phyloP scores from a whole-genome alignment of 2,113 vertebrate species.

The Cyprinus carpio region DNA sequence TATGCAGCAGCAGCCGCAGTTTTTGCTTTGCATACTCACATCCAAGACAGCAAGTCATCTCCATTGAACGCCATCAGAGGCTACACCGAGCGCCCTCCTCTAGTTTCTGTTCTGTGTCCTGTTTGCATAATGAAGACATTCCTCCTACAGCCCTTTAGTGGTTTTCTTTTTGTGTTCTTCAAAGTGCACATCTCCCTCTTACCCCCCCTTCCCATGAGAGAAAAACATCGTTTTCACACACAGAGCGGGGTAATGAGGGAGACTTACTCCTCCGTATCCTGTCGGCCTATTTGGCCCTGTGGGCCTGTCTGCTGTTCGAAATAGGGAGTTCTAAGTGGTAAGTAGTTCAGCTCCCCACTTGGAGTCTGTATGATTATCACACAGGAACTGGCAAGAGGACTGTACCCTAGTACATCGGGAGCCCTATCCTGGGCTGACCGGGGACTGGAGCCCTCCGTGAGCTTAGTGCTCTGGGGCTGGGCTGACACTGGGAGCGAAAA shows the following conservation, averaged over 20 bases:
- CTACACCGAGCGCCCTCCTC: too few relatives aligned
- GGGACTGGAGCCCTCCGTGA: too few relatives aligned
- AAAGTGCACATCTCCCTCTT: conserved; percentile 30
- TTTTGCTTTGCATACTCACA: not conserved
- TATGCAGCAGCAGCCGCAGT: conserved; percentile 27
- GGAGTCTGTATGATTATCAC: conserved; percentile 49
- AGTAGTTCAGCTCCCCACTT: conserved; percentile 51
- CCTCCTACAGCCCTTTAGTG: conserved; percentile 27
- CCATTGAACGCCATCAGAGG: conserved; percentile 1
- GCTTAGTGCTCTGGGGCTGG: too few relatives aligned
- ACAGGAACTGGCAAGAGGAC: conserved; percentile 19
- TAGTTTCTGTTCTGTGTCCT: conserved; percentile 33
- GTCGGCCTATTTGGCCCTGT: conserved; percentile 20
- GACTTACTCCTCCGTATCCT: conserved; percentile 9
- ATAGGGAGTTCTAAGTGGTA: conserved; percentile 36
- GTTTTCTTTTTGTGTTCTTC: conserved; percentile 32
- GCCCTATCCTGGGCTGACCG: too few relatives aligned
- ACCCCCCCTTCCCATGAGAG: conserved; percentile 23
- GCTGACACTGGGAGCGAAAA: too few relatives aligned
- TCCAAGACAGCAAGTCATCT: not conserved
- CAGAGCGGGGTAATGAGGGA: conserved; percentile 43
- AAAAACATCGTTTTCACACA: conserved; percentile 11
- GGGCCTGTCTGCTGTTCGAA: conserved; percentile 44
- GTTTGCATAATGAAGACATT: conserved; percentile 45
- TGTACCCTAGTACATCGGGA: not conserved